Evolutionary conservation across 2,113 vertebrate species (phyloP).

Genomic region (Vireo altiloquus): DNA sequence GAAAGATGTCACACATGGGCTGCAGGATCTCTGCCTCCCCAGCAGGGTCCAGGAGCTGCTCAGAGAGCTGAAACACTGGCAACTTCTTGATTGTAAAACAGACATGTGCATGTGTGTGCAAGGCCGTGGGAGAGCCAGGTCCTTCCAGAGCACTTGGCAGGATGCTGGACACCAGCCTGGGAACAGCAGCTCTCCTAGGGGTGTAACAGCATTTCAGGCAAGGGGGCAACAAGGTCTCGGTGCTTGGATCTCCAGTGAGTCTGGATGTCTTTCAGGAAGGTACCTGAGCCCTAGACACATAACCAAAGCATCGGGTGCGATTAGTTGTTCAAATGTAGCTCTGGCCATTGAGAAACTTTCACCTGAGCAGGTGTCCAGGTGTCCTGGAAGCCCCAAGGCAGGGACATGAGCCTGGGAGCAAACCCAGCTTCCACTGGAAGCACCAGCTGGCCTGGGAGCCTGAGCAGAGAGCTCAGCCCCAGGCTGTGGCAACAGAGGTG

Average conservation of each 20-base stretch:
- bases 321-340: not conserved
- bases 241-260: not conserved
- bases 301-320: not conserved
- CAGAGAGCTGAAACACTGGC: not conserved
- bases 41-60: not conserved
- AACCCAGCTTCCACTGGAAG: not conserved
- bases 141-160: not conserved
- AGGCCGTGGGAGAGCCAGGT: not conserved
- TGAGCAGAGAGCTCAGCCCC: not conserved
- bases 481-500: not conserved
- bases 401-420: not conserved
- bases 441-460: fast-evolving
- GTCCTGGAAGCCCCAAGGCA: not conserved
- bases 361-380: not conserved
- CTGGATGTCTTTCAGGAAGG: not conserved
- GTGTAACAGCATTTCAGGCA: not conserved
- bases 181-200: not conserved
- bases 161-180: not conserved
- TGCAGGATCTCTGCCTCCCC: not conserved
- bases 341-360: not conserved
- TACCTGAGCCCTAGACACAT: not conserved
- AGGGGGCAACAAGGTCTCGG: not conserved
- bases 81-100: not conserved
- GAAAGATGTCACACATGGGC: not conserved
- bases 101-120: not conserved